Evolutionary conservation across 2,113 vertebrate genomes (phyloP), one percentile per base, ranked within the genome.

Genomic region (Lycaon pictus): DNA sequence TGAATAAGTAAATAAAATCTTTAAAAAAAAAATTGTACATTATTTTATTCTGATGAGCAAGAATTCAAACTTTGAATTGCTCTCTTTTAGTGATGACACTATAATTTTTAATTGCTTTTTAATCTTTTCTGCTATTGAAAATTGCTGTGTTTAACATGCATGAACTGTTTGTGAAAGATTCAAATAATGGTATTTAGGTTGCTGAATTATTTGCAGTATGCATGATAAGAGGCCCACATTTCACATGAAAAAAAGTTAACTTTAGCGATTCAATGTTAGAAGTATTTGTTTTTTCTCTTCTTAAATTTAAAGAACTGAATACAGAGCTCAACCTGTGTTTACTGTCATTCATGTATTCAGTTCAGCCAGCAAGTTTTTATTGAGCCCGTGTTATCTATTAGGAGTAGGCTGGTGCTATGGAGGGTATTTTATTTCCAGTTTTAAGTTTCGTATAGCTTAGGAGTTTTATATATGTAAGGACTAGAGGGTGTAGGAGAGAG

Each of bases 141-240:
- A 80, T 60, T n/a, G n/a, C 20, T 97, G 1, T 96, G 74, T 93
- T 96, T 69, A 84, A 85, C 71, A 88, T 48, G 15, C 94, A 55
- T 91, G 79, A 85, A 56, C 51, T 72, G 2, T 91, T 77, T 93
- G 72, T 97, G 48, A 77, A 95, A 65, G 55, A 69, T 35, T 95
- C 65, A 88, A 90, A 76, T 88, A 62, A 32, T 74, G 51, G 5
- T 62, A 10, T 32, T 96, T 90, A 94, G 29, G 58, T 71, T 96
- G 71, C 56, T 86, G 72, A 90, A 19, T 88, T 81, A 43, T 94
- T 90, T 71, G 43, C 63, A 95, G 48, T 65, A 62, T 58, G 9
- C 20, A 22, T 76, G 55, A n/a, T 22, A 67, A 62, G 23, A 89
- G 60, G 6, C 9, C 29, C 60, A 37, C 55, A 82, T 95, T 96